Evolutionary conservation across 2,888 invertebrate species (phyloP), one percentile per base, ranked within the genome.

Genomic region (Digitonthophagus gazella): DNA sequence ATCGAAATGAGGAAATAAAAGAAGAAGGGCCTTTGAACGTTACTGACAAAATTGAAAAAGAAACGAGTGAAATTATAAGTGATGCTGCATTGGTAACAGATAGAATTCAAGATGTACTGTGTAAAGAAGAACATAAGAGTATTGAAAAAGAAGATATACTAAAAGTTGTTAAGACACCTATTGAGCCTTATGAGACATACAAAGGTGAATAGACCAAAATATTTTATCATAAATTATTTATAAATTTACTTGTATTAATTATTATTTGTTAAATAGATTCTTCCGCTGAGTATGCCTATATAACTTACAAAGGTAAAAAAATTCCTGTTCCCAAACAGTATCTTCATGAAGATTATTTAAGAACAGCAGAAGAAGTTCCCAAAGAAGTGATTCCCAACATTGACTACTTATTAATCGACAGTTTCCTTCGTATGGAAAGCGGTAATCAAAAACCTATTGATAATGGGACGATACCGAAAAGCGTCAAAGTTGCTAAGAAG

Each of bases 321-420:
- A 71, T 80, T 15, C 74, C 80, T 2, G 76, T 82, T 64, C 80
- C 81, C 0, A 81, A 81, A 72, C 76, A 77, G 67, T 79, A 78
- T 64, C 69, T 82, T 14, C 77, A 79, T 58, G 70, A 76, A 2
- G 80, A 80, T 69, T 80, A 77, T 67, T 72, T 80, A 15, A 74
- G 69, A 19, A 73, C 71, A 6, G 78, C 77, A 2, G 78, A 79
- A 71, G 74, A 76, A 57, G 76, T 74, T 3, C 74, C 75, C 18
- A 19, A 16, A 14, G 54, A 54, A 54, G 11, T 54, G 11, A 14
- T 54, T 1, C 1, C 11, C 11, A 54, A 54, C 14, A 54, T 54
- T n/a, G 1, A 2, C 14, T n/a, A 11, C 1, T 54, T 54, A 54
- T 11, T 54, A 54, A 54, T n/a, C 54, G 11, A 54, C 14, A 54